Percentiles rank a stretch among this genome's conserved stretches.
Conservation (phyloP, 2,888 invertebrate genomes). For the Protonemura montana region DNA sequence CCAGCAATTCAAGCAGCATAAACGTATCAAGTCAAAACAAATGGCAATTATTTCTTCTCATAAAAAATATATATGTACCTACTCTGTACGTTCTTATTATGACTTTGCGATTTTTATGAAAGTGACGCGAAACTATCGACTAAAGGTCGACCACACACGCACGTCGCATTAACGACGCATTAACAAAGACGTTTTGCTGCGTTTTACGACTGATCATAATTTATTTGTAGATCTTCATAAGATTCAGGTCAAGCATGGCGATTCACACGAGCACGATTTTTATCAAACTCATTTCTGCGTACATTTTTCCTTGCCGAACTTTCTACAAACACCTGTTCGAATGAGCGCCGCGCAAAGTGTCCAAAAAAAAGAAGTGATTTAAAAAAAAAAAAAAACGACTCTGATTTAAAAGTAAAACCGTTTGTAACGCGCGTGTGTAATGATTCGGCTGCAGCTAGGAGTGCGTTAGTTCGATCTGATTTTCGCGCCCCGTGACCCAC, state of each 20-base stretch:
- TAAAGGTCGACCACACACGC: conserved; percentile 20
- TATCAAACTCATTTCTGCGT: conserved; percentile 17
- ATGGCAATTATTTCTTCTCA: background rate
- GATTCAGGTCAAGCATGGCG: conserved; percentile 16
- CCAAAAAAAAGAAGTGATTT: conserved; percentile 2
- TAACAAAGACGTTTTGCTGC: background rate
- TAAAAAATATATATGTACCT: background rate
- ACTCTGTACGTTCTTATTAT: background rate
- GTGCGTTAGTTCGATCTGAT: background rate
- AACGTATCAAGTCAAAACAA: background rate
- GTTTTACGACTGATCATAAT: conserved; percentile 1
- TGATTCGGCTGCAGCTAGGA: background rate
- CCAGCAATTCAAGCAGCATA: background rate
- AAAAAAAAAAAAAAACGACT: background rate
- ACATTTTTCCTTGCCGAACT: background rate
- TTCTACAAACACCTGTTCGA: conserved; percentile 35
- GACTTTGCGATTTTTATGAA: background rate
- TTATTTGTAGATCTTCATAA: conserved; percentile 20
- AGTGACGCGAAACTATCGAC: conserved; percentile 10
- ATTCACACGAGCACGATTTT: conserved; percentile 36
- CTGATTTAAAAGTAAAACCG: background rate
- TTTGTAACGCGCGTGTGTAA: background rate
- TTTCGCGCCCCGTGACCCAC: background rate
- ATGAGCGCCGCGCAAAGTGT: background rate
- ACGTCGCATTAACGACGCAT: background rate